Evolutionary conservation across 1,140 invertebrate genomes (phyloP).

Genomic region (Hypsibius dujardini): DNA sequence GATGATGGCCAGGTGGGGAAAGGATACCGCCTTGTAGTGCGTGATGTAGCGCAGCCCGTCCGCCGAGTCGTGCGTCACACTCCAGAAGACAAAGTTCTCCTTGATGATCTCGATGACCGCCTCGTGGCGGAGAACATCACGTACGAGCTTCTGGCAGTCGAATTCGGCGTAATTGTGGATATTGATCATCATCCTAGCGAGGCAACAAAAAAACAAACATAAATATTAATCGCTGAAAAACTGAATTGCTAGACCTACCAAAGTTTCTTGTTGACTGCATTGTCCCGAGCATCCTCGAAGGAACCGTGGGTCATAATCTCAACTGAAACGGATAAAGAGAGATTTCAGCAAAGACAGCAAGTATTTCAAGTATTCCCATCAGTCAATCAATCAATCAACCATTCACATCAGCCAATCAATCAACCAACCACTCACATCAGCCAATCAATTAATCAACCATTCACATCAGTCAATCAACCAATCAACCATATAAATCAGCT

Average conservation of each 20-base stretch:
- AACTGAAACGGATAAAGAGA: neutral
- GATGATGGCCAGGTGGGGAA: conserved; percentile 9
- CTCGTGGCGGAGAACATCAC: neutral
- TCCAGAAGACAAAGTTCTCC: conserved; percentile 16
- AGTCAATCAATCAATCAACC: too few species aligned
- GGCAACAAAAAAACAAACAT: too few species aligned
- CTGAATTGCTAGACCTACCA: neutral
- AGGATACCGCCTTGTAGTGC: neutral
- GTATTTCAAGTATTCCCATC: too few species aligned
- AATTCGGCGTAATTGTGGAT: conserved; percentile 12
- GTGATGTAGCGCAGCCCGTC: conserved; percentile 1
- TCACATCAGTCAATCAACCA: too few species aligned
- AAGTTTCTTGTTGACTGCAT: neutral
- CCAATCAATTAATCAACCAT: too few species aligned
- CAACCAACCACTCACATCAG: too few species aligned
- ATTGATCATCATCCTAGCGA: neutral
- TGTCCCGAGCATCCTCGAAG: neutral
- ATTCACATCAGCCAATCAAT: too few species aligned
- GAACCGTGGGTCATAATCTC: neutral
- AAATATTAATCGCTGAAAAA: too few species aligned
- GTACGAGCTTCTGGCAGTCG: neutral
- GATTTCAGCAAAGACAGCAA: too few species aligned
- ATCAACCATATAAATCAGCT: too few species aligned
- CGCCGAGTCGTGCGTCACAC: neutral
- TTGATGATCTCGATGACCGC: neutral